Evolutionary conservation across 2,113 vertebrate genomes (phyloP).

Genomic region (Marmota flaviventris): DNA sequence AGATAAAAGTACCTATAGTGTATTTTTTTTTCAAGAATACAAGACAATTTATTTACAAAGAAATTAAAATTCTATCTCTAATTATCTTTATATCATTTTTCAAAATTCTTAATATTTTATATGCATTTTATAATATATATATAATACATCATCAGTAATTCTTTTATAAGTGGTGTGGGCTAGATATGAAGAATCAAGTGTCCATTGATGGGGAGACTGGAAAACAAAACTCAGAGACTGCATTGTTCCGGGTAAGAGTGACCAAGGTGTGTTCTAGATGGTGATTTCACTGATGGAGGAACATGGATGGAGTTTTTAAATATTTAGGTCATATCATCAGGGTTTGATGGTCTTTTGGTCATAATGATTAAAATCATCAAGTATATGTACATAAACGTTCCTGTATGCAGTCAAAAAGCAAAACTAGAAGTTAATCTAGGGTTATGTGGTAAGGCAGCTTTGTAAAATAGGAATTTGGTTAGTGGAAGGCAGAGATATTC

Average conservation of each 20-base stretch:
- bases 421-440: constrained; percentile 65
- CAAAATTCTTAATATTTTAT: not conserved
- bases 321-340: not conserved
- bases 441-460: constrained; percentile 57
- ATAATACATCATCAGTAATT: not conserved
- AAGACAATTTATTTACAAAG: not conserved
- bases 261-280: not conserved
- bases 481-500: constrained; percentile 78
- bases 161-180: not conserved
- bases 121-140: not conserved
- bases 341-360: not conserved
- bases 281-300: not conserved
- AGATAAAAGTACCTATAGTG: not conserved
- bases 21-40: not conserved
- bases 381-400: not conserved
- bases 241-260: not conserved
- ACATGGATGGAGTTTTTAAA: not conserved
- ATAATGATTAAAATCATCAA: constrained; percentile 31
- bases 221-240: not conserved
- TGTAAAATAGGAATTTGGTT: constrained; percentile 51
- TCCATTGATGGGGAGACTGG: not conserved
- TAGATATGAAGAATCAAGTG: not conserved
- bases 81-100: not conserved
- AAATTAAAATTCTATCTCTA: constrained; percentile 5
- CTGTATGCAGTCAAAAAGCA: not conserved